These are phyloP conservation scores for Aphrocallistes beatrix DNA, from an alignment of 37 sponge, comb jelly and placozoan genomes.

Conservation along the genomic window DNA sequence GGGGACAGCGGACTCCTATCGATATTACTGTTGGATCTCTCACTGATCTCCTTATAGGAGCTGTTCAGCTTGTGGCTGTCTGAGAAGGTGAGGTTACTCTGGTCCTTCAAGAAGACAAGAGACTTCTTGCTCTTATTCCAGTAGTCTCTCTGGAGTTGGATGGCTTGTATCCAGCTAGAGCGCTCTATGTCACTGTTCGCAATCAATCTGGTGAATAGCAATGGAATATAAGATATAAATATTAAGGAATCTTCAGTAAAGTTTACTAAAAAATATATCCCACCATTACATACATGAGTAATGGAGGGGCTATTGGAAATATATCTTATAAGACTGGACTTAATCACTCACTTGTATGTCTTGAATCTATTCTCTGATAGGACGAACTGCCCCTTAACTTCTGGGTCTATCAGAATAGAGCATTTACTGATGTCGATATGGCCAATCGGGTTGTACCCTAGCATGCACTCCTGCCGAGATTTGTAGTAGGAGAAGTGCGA, in stretches of 20 bases:
- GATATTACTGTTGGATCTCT: background rate
- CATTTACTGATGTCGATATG: background rate
- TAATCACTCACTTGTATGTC: background rate
- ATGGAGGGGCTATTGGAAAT: too few relatives aligned
- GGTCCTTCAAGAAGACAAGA: background rate
- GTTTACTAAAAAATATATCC: too few relatives aligned
- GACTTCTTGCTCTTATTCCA: background rate
- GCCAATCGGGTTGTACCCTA: background rate
- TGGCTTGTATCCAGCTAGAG: background rate
- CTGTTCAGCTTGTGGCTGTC: background rate
- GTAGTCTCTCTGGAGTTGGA: background rate
- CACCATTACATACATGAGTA: too few relatives aligned
- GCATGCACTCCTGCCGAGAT: background rate
- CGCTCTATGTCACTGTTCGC: background rate
- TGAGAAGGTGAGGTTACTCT: background rate
- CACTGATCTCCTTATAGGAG: background rate
- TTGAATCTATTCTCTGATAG: background rate
- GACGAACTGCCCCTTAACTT: background rate
- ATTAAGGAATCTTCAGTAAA: background rate
- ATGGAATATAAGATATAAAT: background rate
- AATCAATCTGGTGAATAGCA: background rate
- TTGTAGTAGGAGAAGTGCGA: background rate
- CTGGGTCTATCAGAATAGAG: background rate
- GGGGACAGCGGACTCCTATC: background rate
- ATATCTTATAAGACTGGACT: background rate